phyloP scores from a whole-genome alignment of 2,797 vertebrate genomes.

The Streptopelia turtur region DNA sequence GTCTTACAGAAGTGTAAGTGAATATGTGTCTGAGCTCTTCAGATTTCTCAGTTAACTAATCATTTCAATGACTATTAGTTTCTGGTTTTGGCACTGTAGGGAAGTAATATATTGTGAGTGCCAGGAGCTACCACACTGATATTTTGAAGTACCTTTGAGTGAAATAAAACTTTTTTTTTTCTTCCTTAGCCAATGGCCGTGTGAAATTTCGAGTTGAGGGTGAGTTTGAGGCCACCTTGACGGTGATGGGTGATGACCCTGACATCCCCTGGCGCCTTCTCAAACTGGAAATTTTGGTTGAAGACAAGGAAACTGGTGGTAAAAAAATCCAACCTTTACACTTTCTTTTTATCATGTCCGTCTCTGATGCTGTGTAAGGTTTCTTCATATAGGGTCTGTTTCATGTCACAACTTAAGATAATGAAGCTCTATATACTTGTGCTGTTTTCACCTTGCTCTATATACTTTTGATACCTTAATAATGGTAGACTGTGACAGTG shows the following conservation, averaged over 20 bases:
- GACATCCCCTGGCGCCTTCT: conserved; percentile 98
- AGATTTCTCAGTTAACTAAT: not conserved
- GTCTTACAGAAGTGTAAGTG: not conserved
- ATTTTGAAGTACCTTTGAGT: not conserved
- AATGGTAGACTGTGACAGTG: not conserved
- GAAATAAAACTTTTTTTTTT: not conserved
- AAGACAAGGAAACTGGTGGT: conserved; percentile 99
- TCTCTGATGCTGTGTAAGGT: not conserved
- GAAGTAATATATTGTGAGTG: not conserved
- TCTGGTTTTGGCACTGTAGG: not conserved
- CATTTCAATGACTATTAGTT: not conserved
- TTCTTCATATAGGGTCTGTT: not conserved
- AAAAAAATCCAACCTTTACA: conserved; percentile 29
- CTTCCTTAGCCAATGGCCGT: conserved; percentile 90
- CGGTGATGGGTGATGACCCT: conserved; percentile 98
- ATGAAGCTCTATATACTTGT: not conserved
- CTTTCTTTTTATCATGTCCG: not conserved
- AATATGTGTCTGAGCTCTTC: not conserved
- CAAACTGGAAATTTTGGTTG: conserved; percentile 96
- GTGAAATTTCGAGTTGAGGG: conserved; percentile 98
- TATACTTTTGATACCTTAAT: not conserved
- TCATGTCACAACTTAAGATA: not conserved
- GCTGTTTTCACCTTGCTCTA: not conserved
- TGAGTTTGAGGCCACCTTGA: conserved; percentile 98
- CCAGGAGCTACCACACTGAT: not conserved